Base-by-base conservation (phyloP, 2,113 vertebrate species). In the Sinocyclocheilus grahami region DNA sequence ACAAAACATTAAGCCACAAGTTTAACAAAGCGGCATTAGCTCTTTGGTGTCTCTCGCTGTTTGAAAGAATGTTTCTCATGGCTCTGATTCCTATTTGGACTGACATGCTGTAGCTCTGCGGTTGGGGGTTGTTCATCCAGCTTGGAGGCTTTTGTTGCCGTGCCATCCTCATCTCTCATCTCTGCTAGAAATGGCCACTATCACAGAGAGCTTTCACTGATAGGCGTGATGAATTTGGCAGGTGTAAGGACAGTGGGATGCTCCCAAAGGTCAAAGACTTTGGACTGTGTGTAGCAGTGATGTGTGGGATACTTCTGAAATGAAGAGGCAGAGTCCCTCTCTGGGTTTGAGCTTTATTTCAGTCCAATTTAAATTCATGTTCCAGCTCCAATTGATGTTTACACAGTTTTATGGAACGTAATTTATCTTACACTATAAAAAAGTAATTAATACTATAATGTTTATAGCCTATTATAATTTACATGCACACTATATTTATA, bases 81-180 rank as follows among this genome's bases (percentile, higher is more conserved):
- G 2, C 63, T 85, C 58, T 87, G 87, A 88, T 85, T 83, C 27
- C 74, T 39, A 85, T 86, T 77, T 37, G 71, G 80, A 53, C 75
- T 85, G 87, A 87, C 85, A 80, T 80, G 65, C 46, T 65, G 77
- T 53, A 80, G 80, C 82, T 84, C 55, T 42, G 80, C 58, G 62
- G 48, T 30, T 30, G 84, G 79, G 80, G 75, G 87, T 86, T 77
- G 84, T 69, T 37, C 22, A 84, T 75, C 30, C 67, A 80, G 85
- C 77, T 85, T 53, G 27, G 22, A 83, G 69, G 85, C 60, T 67
- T 84, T 88, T 88, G 83, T 74, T 82, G 46, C 63, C 76, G 30
- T 85, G 79, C 78, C 85, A 90, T 75, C 55, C 22, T 83, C 74
- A 63, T 87, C 46, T 69, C 78, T 37, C 7, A 8, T 82, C 58